Evolutionary conservation across 2,113 vertebrate genomes (phyloP).

Genomic region (Speoplatyrhinus poulsoni): DNA sequence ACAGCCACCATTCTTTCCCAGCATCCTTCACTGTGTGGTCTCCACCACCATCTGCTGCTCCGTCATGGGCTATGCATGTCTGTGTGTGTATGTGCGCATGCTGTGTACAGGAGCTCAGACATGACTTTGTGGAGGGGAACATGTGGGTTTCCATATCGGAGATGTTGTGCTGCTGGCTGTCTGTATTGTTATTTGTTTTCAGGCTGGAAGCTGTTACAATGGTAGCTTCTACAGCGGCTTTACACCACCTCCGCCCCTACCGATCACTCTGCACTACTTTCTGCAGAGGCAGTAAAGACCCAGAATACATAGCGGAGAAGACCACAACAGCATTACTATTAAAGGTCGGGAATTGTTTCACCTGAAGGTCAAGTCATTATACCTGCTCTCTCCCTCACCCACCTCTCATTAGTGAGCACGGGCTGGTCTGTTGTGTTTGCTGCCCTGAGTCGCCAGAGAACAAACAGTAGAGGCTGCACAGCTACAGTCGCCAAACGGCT

Average conservation of each 20-base stretch:
- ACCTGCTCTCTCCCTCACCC: background rate
- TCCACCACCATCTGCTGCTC: slow-evolving; percentile 5
- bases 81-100: too few relatives aligned
- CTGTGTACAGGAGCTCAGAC: too few relatives aligned
- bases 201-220: slow-evolving; percentile 26
- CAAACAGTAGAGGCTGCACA: too few relatives aligned
- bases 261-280: slow-evolving; percentile 16
- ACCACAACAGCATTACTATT: slow-evolving; percentile 6
- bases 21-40: slow-evolving; percentile 1
- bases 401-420: background rate
- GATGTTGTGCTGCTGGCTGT: background rate
- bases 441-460: background rate
- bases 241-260: background rate
- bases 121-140: too few relatives aligned
- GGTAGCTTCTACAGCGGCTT: slow-evolving; percentile 13
- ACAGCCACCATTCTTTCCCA: slow-evolving; percentile 12
- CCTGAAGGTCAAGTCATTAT: background rate
- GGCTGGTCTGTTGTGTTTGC: background rate
- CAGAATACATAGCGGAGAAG: background rate
- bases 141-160: background rate
- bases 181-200: slow-evolving; percentile 23
- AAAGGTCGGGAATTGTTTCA: slow-evolving; percentile 2
- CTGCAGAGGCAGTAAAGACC: slow-evolving; percentile 30
- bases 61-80: too few relatives aligned
- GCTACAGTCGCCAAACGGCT: too few relatives aligned